Conservation (phyloP, 2,113 vertebrate species). For the Semicossyphus pulcher region DNA sequence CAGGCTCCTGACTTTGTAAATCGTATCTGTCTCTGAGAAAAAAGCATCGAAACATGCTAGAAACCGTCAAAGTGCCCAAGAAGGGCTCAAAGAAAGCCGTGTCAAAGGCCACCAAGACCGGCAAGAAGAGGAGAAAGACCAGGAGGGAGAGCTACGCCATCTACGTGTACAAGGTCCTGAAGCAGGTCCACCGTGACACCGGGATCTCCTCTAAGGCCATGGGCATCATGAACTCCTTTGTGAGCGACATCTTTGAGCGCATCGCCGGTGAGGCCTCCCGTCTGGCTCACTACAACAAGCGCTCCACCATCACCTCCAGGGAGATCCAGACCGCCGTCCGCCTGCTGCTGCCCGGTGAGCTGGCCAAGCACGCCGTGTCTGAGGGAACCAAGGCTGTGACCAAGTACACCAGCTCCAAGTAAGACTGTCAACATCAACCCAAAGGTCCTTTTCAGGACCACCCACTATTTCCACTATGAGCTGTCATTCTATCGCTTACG, state of each 20-base stretch:
- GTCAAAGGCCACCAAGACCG: too few relatives aligned
- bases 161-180: slow-evolving; percentile 86
- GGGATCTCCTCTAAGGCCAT: slow-evolving; percentile 86
- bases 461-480: too few relatives aligned
- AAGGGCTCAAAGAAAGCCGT: too few relatives aligned
- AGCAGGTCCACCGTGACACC: slow-evolving; percentile 87
- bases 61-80: too few relatives aligned
- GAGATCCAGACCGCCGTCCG: slow-evolving; percentile 90
- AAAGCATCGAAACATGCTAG: too few relatives aligned
- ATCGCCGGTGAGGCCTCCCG: slow-evolving; percentile 66
- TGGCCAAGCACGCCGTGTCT: slow-evolving; percentile 71
- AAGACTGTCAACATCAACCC: too few relatives aligned
- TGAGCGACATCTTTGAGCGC: slow-evolving; percentile 78
- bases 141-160: slow-evolving; percentile 79
- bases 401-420: slow-evolving; percentile 57
- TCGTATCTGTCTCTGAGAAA: too few relatives aligned
- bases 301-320: slow-evolving; percentile 81
- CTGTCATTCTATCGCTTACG: too few relatives aligned
- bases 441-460: too few relatives aligned
- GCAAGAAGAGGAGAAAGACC: too few relatives aligned
- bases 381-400: slow-evolving; percentile 54
- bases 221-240: slow-evolving; percentile 78
- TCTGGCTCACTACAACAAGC: slow-evolving; percentile 80
- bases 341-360: slow-evolving; percentile 68
- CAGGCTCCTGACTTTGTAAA: too few relatives aligned